Base-by-base conservation (phyloP, 2,888 invertebrate genomes). In the Pteria penguin region DNA sequence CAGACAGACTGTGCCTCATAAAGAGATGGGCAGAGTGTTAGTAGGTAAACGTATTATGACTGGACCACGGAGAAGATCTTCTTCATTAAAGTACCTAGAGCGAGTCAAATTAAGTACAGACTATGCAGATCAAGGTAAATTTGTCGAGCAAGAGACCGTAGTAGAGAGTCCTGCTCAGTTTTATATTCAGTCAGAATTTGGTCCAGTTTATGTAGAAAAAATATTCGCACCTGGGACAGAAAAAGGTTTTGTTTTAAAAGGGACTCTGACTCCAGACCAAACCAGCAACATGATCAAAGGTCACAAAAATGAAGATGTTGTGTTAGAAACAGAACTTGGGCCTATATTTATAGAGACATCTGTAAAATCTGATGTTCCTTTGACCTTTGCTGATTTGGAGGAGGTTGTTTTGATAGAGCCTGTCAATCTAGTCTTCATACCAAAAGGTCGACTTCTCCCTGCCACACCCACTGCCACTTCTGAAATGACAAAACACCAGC, bases 141-240 rank as follows among this genome's bases (percentile, higher is more conserved):
- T n/a, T n/a, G 5, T 36, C 5, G 45, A 36, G 5, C 45, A 36
- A 14, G 45, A 36, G 14, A 14, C 5, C 8, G 5, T 36, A 36
- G 14, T 36, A 14, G 8, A 5, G 14, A 36, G 45, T 36, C 45
- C 45, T 11, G 60, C 60, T 60, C 2, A 60, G 27, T 60, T 60
- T 60, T n/a, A 24, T 4, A 60, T 60, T 24, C 14, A 60, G 26
- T 60, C 60, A 2, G 60, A 60, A 22, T 5, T 60, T 24, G 60
- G 60, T 2, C 60, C 60, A 24, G 5, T 60, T 3, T 60, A 60
- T 60, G 60, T 60, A 5, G 60, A 60, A 18, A 60, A 27, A 26
- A 60, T 60, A 26, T 60, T 60, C 27, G 60, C 60, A 24, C 60
- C 60, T 26, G 60, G 60, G 26, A 60, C 60, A 2, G 26, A 60